Evolutionary conservation across 2,888 invertebrate species (phyloP).

Genomic region (Ptychoptera albimana): DNA sequence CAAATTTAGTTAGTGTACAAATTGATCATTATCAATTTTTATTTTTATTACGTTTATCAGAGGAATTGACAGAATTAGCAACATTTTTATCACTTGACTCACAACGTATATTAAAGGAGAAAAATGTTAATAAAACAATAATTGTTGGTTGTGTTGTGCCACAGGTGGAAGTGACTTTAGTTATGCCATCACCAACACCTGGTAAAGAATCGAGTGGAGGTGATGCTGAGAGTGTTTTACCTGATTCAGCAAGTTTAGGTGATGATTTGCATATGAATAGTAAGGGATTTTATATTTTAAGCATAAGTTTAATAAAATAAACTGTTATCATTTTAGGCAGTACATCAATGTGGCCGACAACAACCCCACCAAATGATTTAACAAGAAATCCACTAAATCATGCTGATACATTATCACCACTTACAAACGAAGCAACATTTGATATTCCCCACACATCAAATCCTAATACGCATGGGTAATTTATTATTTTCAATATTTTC

Average conservation of each 20-base stretch:
- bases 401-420: slow-evolving; percentile 16
- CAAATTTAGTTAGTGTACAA: slow-evolving; percentile 74
- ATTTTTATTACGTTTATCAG: slow-evolving; percentile 70
- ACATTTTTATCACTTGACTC: slow-evolving; percentile 68
- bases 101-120: slow-evolving; percentile 33
- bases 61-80: slow-evolving; percentile 62
- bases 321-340: slow-evolving; percentile 17
- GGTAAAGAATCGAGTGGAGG: slow-evolving; percentile 74
- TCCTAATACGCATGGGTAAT: slow-evolving; percentile 30
- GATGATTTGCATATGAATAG: slow-evolving; percentile 52
- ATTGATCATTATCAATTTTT: slow-evolving; percentile 88
- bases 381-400: slow-evolving; percentile 16
- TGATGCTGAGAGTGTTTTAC: slow-evolving; percentile 70
- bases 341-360: slow-evolving; percentile 27
- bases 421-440: slow-evolving; percentile 24
- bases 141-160: slow-evolving; percentile 66
- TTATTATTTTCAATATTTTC: not conserved
- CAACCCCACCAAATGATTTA: slow-evolving; percentile 25
- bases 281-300: slow-evolving; percentile 18
- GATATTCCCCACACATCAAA: slow-evolving; percentile 23
- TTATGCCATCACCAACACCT: slow-evolving; percentile 69
- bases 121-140: slow-evolving; percentile 32
- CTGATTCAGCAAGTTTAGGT: slow-evolving; percentile 71
- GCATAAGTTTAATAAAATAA: slow-evolving; percentile 14
- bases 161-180: slow-evolving; percentile 73